phyloP scores from a whole-genome alignment of 2,888 invertebrate species.

The Fragum sueziense region DNA sequence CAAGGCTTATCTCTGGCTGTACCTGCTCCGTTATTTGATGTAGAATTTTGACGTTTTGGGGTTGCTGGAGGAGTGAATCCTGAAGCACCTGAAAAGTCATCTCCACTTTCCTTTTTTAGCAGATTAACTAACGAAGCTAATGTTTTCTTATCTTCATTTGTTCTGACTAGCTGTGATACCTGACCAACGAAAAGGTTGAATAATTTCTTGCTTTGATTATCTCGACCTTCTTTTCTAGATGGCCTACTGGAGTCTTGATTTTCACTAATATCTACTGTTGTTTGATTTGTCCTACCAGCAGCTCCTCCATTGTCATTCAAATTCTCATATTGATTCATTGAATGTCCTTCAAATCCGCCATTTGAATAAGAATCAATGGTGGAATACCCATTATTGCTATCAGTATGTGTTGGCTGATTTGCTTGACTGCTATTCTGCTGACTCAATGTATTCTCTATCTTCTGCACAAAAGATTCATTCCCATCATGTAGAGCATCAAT shows the following conservation, averaged over 20 bases:
- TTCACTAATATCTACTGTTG: not conserved
- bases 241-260: not conserved
- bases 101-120: constrained; percentile 35
- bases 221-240: not conserved
- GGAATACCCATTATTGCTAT: not conserved
- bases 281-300: not conserved
- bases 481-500: constrained; percentile 18
- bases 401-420: not conserved
- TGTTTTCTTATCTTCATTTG: constrained; percentile 41
- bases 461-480: constrained; percentile 2
- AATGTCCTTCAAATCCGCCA: not conserved
- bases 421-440: constrained; percentile 3
- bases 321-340: not conserved
- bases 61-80: constrained; percentile 31
- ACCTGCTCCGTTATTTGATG: too few species aligned
- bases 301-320: not conserved
- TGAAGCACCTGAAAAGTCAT: constrained; percentile 19
- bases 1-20: not conserved
- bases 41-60: not conserved
- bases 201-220: constrained; percentile 40
- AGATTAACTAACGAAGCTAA: constrained; percentile 35
- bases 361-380: not conserved
- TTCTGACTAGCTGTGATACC: constrained; percentile 51
- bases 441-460: constrained; percentile 19
- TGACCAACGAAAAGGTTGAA: constrained; percentile 46